phyloP scores from a whole-genome alignment of 2,888 invertebrate genomes.

The Quadroppia sp. region DNA sequence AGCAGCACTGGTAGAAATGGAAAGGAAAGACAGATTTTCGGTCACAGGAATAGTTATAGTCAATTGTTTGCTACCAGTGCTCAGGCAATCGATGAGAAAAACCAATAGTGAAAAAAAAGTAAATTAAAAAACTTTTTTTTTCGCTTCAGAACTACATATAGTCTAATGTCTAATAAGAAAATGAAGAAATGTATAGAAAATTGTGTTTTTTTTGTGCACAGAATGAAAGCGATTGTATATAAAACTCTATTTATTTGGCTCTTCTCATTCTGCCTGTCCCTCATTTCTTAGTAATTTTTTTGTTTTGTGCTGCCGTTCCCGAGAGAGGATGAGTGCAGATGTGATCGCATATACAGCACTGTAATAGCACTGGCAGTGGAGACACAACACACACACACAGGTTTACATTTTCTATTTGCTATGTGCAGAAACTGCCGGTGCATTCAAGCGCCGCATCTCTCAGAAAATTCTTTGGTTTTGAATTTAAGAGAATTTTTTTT shows the following conservation, averaged over 20 bases:
- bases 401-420: conserved; percentile 11
- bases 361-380: neutral
- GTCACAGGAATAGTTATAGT: neutral
- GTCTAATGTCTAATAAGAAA: neutral
- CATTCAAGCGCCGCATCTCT: conserved; percentile 9
- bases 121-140: conserved; percentile 22
- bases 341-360: conserved; percentile 1
- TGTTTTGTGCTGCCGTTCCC: neutral
- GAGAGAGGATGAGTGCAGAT: conserved; percentile 1
- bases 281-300: neutral
- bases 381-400: neutral
- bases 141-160: neutral
- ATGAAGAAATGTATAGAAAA: neutral
- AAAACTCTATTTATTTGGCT: conserved; percentile 14
- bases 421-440: neutral
- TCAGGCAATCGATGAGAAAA: conserved; percentile 8
- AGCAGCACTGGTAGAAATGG: neutral
- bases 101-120: conserved; percentile 20
- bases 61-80: neutral
- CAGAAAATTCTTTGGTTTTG: neutral
- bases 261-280: neutral
- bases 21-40: neutral
- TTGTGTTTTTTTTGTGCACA: neutral
- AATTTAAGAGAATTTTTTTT: conserved; percentile 30
- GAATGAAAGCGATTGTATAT: neutral